Evolutionary conservation across 2,113 vertebrate species (phyloP).

Genomic region (Spermophilus dauricus): DNA sequence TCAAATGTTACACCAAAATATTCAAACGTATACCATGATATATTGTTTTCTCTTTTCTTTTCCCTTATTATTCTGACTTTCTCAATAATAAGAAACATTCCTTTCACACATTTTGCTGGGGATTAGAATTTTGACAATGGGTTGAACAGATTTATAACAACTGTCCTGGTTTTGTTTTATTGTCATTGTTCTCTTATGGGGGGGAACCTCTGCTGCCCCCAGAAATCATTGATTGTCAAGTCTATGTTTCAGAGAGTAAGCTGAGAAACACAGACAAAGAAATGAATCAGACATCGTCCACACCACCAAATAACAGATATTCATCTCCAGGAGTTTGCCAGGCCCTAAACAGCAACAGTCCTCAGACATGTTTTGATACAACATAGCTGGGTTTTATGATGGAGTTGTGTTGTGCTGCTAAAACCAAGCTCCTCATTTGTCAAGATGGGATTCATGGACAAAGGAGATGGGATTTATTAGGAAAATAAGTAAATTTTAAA

Average conservation of each 20-base stretch:
- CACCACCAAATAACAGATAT: background rate
- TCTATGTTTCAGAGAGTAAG: background rate
- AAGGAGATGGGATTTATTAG: background rate
- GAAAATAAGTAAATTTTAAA: constrained; percentile 1
- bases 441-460: background rate
- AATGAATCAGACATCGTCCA: background rate
- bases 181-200: background rate
- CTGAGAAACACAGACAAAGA: background rate
- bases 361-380: background rate
- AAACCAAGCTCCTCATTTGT: background rate
- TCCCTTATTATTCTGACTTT: constrained; percentile 21
- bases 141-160: background rate
- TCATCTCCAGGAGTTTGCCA: background rate
- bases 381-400: background rate
- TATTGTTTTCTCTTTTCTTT: constrained; percentile 33
- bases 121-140: background rate
- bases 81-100: background rate
- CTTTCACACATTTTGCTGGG: background rate
- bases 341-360: background rate
- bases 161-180: background rate
- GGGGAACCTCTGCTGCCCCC: background rate
- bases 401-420: background rate
- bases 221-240: background rate
- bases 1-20: background rate
- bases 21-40: background rate